Evolutionary conservation across 2,797 vertebrate genomes (phyloP).

Genomic region (Phalanger gymnotis): DNA sequence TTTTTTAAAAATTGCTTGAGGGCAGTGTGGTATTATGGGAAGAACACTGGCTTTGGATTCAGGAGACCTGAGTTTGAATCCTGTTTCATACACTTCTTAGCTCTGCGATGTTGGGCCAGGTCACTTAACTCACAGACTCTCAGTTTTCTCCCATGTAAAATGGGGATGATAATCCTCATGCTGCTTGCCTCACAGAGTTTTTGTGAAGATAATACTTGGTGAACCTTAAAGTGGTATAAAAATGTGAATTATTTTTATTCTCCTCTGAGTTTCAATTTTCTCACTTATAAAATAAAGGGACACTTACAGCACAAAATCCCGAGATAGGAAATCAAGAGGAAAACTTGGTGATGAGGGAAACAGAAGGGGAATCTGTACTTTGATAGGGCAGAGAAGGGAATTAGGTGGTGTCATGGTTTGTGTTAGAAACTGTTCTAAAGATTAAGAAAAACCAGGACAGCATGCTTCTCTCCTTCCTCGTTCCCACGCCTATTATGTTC

Average conservation of each 20-base stretch:
- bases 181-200: not conserved
- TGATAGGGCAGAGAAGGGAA: slow-evolving; percentile 11
- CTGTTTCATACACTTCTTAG: not conserved
- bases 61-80: not conserved
- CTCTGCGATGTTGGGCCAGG: not conserved
- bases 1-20: not conserved
- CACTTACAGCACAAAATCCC: not conserved
- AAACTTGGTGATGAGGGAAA: not conserved
- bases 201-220: not conserved
- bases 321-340: not conserved
- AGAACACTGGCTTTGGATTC: not conserved
- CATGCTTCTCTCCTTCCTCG: not conserved
- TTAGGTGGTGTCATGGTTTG: slow-evolving; percentile 47
- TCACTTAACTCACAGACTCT: not conserved
- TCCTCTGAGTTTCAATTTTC: not conserved
- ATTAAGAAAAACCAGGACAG: not conserved
- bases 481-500: not conserved
- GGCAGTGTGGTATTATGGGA: not conserved
- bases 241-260: not conserved
- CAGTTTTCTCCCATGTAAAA: not conserved
- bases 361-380: not conserved
- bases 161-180: not conserved
- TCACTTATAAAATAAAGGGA: not conserved
- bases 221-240: not conserved
- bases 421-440: not conserved